Conservation (phyloP, 2,888 invertebrate genomes). For the Dryadula phaetusa region DNA sequence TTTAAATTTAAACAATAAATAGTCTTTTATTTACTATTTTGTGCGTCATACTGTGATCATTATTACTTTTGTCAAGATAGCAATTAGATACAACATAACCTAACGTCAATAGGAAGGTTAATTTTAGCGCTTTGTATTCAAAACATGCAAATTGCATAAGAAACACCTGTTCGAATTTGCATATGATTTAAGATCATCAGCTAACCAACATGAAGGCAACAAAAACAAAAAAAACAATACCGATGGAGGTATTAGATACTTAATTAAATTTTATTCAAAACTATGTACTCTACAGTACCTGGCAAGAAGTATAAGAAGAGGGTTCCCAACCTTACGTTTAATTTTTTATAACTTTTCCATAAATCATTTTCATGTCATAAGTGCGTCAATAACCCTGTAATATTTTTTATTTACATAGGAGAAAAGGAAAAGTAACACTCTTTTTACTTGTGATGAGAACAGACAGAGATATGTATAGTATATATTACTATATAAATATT, state of each 20-base stretch:
- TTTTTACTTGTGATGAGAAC: too few species aligned
- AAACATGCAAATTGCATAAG: constrained; percentile 45
- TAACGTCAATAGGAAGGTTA: neutral
- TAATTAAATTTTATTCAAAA: neutral
- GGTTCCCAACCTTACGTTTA: too few species aligned
- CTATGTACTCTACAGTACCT: too few species aligned
- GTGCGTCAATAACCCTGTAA: too few species aligned
- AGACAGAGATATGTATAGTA: too few species aligned
- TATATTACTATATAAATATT: too few species aligned
- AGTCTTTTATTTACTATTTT: neutral
- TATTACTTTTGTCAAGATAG: neutral
- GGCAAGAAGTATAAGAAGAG: too few species aligned
- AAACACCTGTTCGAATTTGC: constrained; percentile 56
- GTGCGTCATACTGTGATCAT: constrained; percentile 3
- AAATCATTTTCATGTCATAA: too few species aligned
- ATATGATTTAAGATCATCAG: constrained; percentile 44
- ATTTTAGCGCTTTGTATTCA: constrained; percentile 37
- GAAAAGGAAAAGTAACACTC: too few species aligned
- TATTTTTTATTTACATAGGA: too few species aligned
- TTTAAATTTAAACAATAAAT: too few species aligned
- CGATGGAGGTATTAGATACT: neutral
- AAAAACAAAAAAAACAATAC: neutral
- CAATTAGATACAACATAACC: constrained; percentile 20
- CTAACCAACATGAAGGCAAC: neutral
- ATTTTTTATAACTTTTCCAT: too few species aligned